These are phyloP conservation scores for Mya arenaria DNA, from an alignment of 1,140 invertebrate genomes.

Conservation along the genomic window DNA sequence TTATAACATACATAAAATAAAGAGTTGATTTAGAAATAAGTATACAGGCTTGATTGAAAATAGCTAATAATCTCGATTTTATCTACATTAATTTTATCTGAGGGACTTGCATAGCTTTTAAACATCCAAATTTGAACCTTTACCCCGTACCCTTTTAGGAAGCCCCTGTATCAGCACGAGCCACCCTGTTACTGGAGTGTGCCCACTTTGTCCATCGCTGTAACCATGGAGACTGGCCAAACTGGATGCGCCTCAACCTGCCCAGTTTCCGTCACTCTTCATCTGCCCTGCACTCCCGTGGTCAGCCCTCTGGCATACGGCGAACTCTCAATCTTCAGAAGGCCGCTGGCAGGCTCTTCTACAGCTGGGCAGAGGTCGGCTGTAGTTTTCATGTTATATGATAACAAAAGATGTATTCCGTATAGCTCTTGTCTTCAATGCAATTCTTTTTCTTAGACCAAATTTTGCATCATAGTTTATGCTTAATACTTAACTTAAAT, in stretches of 20 bases:
- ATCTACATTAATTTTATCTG: too few relatives aligned
- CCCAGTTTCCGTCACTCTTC: conserved; percentile 85
- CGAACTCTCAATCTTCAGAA: conserved; percentile 92
- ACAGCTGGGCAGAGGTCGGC: conserved; percentile 96
- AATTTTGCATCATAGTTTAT: too few relatives aligned
- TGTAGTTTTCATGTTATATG: background rate
- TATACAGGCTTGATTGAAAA: too few relatives aligned
- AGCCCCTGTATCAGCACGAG: conserved; percentile 95
- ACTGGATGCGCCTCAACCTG: conserved; percentile 95
- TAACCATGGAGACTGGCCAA: conserved; percentile 98
- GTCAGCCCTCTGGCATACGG: conserved; percentile 84
- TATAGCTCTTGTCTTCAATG: too few relatives aligned
- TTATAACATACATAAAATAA: too few relatives aligned
- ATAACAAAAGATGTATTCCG: too few relatives aligned
- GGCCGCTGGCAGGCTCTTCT: conserved; percentile 97
- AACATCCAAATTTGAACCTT: too few relatives aligned
- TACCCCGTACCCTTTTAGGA: conserved; percentile 88
- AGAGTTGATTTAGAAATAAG: too few relatives aligned
- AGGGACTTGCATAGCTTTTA: too few relatives aligned
- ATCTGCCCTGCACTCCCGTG: conserved; percentile 74
- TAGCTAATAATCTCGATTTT: too few relatives aligned
- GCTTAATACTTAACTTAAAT: too few relatives aligned
- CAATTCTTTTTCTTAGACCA: too few relatives aligned
- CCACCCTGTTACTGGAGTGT: conserved; percentile 96
- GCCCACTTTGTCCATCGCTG: conserved; percentile 98